Percentiles rank a stretch among this genome's conserved stretches.
Evolutionary conservation across 2,797 vertebrate genomes (phyloP).

Genomic region (Monodelphis domestica): DNA sequence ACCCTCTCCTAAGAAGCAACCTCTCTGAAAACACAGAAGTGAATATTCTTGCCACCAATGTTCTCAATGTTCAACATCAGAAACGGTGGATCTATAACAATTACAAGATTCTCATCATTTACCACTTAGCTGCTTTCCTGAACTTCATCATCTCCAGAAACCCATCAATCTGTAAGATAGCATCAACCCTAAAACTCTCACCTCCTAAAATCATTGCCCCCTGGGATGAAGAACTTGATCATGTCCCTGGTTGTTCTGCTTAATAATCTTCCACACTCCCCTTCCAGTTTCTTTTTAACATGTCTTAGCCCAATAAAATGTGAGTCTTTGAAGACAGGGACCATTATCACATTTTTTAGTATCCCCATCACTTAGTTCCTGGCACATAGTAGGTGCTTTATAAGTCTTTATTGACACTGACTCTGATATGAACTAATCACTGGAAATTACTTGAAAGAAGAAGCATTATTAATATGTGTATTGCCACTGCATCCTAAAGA

Average conservation of each 20-base stretch:
- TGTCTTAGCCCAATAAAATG: not conserved
- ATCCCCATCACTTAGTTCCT: not conserved
- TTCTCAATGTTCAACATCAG: not conserved
- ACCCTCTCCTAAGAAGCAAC: too few species aligned
- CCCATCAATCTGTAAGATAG: not conserved
- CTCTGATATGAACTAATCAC: not conserved
- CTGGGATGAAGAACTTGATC: not conserved
- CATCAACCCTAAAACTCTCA: not conserved
- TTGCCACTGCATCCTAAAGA: not conserved
- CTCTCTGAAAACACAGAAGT: not conserved
- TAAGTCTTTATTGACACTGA: not conserved
- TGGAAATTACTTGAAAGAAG: not conserved
- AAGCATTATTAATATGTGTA: not conserved
- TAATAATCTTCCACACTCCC: not conserved
- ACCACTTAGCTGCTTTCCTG: not conserved
- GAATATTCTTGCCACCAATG: not conserved
- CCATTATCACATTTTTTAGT: not conserved
- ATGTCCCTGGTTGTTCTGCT: not conserved
- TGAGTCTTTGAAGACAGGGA: not conserved
- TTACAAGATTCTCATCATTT: not conserved
- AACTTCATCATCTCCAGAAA: not conserved
- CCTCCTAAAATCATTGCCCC: not conserved
- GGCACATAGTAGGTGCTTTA: not conserved
- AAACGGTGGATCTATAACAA: not conserved
- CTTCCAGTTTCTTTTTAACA: not conserved